These are phyloP conservation scores for Brachypodius melanocephalos DNA, from an alignment of 2,113 vertebrate species.

Conservation along the genomic window DNA sequence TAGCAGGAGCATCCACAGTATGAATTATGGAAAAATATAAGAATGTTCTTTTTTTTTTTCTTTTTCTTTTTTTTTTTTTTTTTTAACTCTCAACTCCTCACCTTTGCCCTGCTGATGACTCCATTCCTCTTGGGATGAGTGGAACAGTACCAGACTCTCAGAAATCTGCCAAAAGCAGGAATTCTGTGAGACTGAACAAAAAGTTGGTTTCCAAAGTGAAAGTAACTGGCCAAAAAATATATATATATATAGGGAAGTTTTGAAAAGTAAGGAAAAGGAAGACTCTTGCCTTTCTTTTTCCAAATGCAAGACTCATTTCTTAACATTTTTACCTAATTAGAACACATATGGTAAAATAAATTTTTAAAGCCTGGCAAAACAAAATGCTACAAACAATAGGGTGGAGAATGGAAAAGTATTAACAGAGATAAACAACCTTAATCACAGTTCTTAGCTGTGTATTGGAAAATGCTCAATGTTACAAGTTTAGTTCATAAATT, in stretches of 20 bases:
- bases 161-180: not conserved
- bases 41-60: not conserved
- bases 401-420: not conserved
- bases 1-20: not conserved
- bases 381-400: not conserved
- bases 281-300: not conserved
- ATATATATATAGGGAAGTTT: not conserved
- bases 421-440: slow-evolving; percentile 20
- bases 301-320: not conserved
- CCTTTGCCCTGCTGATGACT: not conserved
- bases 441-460: not conserved
- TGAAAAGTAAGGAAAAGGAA: not conserved
- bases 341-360: not conserved
- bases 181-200: not conserved
- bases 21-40: not conserved
- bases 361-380: not conserved
- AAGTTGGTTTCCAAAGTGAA: not conserved
- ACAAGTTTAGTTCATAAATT: not conserved
- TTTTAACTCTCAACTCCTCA: not conserved
- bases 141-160: not conserved
- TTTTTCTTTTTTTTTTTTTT: not conserved
- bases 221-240: not conserved
- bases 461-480: not conserved
- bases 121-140: not conserved
- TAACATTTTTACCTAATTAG: not conserved